A percentile compares a stretch with the other conserved stretches of the same genome.
Evolutionary conservation across 2,113 vertebrate species (phyloP).

Genomic region (Fulmarus glacialis): DNA sequence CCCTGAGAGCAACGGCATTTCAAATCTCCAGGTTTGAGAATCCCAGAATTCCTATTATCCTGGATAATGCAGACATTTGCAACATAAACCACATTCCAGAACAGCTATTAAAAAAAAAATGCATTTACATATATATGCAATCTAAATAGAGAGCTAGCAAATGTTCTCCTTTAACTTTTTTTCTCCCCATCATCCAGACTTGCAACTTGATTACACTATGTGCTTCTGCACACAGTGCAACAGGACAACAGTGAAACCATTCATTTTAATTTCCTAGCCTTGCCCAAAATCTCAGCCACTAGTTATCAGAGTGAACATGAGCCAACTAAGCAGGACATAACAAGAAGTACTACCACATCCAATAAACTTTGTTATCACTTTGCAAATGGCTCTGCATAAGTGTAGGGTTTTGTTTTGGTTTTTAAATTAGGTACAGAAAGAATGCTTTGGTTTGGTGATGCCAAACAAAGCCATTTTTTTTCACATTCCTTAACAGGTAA

Average conservation of each 20-base stretch:
- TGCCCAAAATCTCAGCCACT: background rate
- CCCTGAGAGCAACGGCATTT: background rate
- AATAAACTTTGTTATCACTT: background rate
- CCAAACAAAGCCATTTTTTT: background rate
- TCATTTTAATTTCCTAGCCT: background rate
- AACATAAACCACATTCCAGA: background rate
- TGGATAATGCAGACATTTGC: background rate
- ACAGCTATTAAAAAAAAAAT: background rate
- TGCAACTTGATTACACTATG: background rate
- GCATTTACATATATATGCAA: background rate
- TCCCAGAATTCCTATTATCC: background rate
- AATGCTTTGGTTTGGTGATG: background rate
- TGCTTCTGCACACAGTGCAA: background rate
- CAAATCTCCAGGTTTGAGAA: background rate
- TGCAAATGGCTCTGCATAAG: background rate
- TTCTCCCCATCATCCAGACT: background rate
- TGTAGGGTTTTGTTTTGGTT: background rate
- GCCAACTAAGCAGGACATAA: background rate
- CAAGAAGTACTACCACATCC: background rate
- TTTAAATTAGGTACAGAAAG: background rate
- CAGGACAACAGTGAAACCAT: background rate
- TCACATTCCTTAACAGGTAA: background rate
- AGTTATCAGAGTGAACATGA: background rate
- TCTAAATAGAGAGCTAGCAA: background rate
- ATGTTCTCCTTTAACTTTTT: background rate